phyloP scores from a whole-genome alignment of 2,113 vertebrate species.

The Epinephelus moara region DNA sequence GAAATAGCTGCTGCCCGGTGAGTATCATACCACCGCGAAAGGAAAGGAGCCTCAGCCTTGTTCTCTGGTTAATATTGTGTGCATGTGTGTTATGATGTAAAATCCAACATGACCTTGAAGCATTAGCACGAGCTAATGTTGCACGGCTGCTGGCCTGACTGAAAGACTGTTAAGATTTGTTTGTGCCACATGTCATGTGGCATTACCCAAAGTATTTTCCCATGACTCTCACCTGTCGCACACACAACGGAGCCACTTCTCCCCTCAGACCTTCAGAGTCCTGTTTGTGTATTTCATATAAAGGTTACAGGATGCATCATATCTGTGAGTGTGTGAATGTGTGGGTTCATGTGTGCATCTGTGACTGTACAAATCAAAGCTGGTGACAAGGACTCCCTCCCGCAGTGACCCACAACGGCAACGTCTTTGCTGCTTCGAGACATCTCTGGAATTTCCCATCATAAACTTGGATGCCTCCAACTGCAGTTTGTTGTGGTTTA shows the following conservation, averaged over 20 bases:
- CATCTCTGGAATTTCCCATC: conserved; percentile 28
- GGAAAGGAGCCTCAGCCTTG: too few species aligned
- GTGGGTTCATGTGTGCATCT: neutral
- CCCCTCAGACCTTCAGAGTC: neutral
- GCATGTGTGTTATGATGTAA: neutral
- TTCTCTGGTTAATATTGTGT: neutral
- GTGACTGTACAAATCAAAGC: neutral
- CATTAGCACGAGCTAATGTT: neutral
- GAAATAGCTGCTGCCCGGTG: too few species aligned
- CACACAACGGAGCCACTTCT: neutral
- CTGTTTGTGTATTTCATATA: neutral
- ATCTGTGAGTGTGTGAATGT: neutral
- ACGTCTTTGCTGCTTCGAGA: neutral
- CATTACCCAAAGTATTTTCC: neutral
- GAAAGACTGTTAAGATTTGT: neutral
- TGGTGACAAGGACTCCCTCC: neutral
- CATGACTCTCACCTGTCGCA: neutral
- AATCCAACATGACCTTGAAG: neutral
- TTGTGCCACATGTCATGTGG: neutral
- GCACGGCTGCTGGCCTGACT: neutral
- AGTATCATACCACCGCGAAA: too few species aligned
- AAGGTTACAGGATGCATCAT: conserved; percentile 10
- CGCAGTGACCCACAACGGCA: neutral
- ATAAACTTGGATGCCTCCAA: neutral
- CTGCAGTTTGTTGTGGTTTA: conserved; percentile 2